A percentile compares a stretch with the other conserved stretches of the same genome.
These are phyloP conservation scores for Trichogramma evanescens DNA, from an alignment of 2,888 invertebrate genomes.

Conservation along the genomic window DNA sequence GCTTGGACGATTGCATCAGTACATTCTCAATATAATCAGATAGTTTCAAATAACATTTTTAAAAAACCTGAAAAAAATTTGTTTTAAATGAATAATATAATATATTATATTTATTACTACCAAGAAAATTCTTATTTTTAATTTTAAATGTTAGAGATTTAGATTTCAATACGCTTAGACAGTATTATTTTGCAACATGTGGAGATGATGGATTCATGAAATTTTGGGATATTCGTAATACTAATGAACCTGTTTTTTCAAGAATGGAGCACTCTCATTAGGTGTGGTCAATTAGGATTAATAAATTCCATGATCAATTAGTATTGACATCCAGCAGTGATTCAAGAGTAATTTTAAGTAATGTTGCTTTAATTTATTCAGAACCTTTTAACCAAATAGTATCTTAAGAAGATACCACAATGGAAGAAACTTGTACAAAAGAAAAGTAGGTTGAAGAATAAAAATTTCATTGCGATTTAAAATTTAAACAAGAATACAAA, in stretches of 20 bases:
- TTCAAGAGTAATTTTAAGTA: slow-evolving; percentile 81
- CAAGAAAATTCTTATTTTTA: too few relatives aligned
- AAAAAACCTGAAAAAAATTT: too few relatives aligned
- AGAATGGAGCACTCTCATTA: slow-evolving; percentile 83
- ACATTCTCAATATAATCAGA: slow-evolving; percentile 76
- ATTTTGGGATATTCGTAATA: slow-evolving; percentile 92
- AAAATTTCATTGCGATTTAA: background rate
- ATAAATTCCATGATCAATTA: slow-evolving; percentile 94
- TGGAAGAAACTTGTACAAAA: slow-evolving; percentile 47
- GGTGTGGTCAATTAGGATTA: slow-evolving; percentile 93
- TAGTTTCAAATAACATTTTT: slow-evolving; percentile 21
- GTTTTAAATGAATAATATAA: too few relatives aligned
- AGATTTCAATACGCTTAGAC: slow-evolving; percentile 97
- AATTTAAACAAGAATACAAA: slow-evolving; percentile 4
- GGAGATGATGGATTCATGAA: slow-evolving; percentile 93
- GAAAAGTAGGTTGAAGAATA: slow-evolving; percentile 45
- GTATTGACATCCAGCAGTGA: slow-evolving; percentile 92
- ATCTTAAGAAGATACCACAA: slow-evolving; percentile 41
- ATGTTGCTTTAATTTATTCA: slow-evolving; percentile 80
- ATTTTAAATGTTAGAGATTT: slow-evolving; percentile 58
- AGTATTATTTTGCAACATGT: slow-evolving; percentile 86
- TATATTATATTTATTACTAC: too few relatives aligned
- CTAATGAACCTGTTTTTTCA: slow-evolving; percentile 69
- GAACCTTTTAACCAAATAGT: slow-evolving; percentile 62
- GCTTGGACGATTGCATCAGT: slow-evolving; percentile 81